Base-by-base conservation (phyloP, 2,888 invertebrate species). In the Macaria notata region DNA sequence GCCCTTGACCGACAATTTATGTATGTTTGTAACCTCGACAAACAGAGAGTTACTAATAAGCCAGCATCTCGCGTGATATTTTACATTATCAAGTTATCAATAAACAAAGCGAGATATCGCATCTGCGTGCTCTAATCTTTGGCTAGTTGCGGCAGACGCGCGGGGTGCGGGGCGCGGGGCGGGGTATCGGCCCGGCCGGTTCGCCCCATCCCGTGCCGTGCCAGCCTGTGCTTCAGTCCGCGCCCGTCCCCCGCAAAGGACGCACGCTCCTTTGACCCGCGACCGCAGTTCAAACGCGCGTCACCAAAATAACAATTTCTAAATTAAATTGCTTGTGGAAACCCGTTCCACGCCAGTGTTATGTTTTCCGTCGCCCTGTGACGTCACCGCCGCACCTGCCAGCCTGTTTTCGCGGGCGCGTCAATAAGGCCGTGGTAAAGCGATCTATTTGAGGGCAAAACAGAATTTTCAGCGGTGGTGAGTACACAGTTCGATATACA, bases 221-320 rank as follows among this genome's bases (percentile, higher is more conserved):
- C 41, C 8, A 36, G 41, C 41, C 73, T 70, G 84, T 82, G 84
- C 86, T 82, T 82, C 81, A 88, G 89, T 88, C 73, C 71, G 76
- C 76, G 76, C 73, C 72, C 67, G 73, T 72, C 73, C 75, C 73
- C 68, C 66, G 66, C 53, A 56, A 52, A 49, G 76, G 65, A 63
- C 61, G 72, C 67, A 75, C 71, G 84, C 68, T 66, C 63, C 61
- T 56, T 56, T 59, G 54, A 51, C 59, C 43, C 52, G 55, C 62
- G 53, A 58, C 53, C 54, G 54, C 67, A 61, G 69, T 64, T 68
- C 66, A 70, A 69, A 69, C 79, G 83, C 84, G 86, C 81, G 77
- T 75, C 75, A 75, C 68, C 72, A 78, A 79, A 78, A 82, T 75
- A 78, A 72, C 71, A 72, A 81, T 78, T 81, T 75, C 76, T 84